Base-by-base conservation (phyloP, 1,140 invertebrate species). In the Drosophila truncata region DNA sequence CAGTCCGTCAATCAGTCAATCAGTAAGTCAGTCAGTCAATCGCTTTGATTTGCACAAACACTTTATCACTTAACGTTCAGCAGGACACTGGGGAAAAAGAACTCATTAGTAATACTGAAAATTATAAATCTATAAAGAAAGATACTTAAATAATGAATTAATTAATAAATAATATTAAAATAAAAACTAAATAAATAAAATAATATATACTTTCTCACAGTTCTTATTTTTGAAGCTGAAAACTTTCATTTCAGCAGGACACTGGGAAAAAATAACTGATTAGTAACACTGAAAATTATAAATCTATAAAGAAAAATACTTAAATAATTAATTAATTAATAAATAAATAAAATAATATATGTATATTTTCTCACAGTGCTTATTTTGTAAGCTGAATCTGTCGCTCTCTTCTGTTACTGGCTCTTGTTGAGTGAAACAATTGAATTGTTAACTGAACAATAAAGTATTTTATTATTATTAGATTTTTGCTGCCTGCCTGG, bases 391-490 rank as follows among this genome's bases (percentile, higher is more conserved):
- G 20, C 27, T 6, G n/a, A 47, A 60, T 49, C 52, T 59, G 41
- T 64, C 41, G 37, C 70, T 66, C 41, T 59, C 50, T 46, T 23
- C 39, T 47, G 44, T 23, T n/a, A n/a, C n/a, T 37, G 57, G 42
- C 50, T 80, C 66, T 87, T 80, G 84, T 90, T 88, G 83, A 90
- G 85, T 88, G 80, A 88, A 88, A 88, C 84, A 88, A 88, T 88
- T 88, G 84, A 88, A 88, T 88, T 88, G 84, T 88, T 88, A 88
- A 87, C 84, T 79, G 84, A 87, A 87, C 80, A 87, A 87, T 87
- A 88, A 87, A 88, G 84, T 88, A 90, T 88, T 88, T 88, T 88
- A 90, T 84, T 88, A 78, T 88, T 88, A 90, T 90, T 88, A 88
- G 84, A 88, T 88, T 88, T 87, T 80, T 84, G 84, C 72, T 87